These are phyloP conservation scores for Morone saxatilis DNA, from an alignment of 2,113 vertebrate genomes.

Conservation along the genomic window DNA sequence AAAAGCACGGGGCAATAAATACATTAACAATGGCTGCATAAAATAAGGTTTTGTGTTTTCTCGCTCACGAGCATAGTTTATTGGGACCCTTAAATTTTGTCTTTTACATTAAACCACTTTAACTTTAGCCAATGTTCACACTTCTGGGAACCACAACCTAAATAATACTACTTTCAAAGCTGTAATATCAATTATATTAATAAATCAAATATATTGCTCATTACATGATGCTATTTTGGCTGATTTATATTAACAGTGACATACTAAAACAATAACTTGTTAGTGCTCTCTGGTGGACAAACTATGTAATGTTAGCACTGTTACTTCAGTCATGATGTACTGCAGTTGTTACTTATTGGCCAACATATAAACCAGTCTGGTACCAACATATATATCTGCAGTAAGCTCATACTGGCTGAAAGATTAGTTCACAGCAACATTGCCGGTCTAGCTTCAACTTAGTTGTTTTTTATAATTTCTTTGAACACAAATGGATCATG, in stretches of 20 bases:
- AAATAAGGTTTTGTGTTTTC: background rate
- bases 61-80: background rate
- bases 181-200: background rate
- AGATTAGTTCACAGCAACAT: background rate
- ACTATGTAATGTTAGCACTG: background rate
- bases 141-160: background rate
- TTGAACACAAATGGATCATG: background rate
- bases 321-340: background rate
- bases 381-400: background rate
- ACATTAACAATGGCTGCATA: too few species aligned
- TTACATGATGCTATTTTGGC: too few species aligned
- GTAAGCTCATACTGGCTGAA: background rate
- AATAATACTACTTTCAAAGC: background rate
- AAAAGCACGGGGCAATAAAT: too few species aligned
- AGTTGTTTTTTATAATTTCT: background rate
- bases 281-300: conserved; percentile 42
- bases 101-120: too few species aligned
- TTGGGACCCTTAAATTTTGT: too few species aligned
- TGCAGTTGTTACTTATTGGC: background rate
- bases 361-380: background rate
- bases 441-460: background rate
- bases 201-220: background rate
- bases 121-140: too few species aligned
- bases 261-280: background rate
- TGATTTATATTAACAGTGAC: too few species aligned